Percentiles rank a stretch among this genome's conserved stretches.
phyloP scores from a whole-genome alignment of 2,797 vertebrate genomes.

The Myripristis jacobus region DNA sequence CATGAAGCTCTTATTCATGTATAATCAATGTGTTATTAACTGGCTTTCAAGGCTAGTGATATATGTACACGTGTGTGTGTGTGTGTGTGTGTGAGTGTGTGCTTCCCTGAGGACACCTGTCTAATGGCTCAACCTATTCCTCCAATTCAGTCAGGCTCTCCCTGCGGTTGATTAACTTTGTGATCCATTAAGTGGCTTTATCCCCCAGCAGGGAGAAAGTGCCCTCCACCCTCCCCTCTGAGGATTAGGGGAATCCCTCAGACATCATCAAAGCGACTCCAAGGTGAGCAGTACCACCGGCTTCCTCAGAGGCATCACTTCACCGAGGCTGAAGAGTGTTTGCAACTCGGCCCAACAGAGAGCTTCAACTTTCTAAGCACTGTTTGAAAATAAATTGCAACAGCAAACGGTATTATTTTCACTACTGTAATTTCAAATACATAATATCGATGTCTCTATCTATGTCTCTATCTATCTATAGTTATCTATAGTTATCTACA shows the following conservation, averaged over 20 bases:
- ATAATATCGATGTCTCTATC: too few species aligned
- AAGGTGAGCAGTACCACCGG: conserved; percentile 66
- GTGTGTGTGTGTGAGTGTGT: conserved; percentile 3
- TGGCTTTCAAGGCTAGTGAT: conserved; percentile 5
- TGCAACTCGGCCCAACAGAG: conserved; percentile 12
- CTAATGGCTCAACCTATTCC: conserved; percentile 61
- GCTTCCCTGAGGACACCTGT: conserved; percentile 40
- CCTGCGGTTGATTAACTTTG: conserved; percentile 80
- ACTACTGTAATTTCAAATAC: not conserved
- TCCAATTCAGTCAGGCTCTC: conserved; percentile 63
- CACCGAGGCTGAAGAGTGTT: conserved; percentile 17
- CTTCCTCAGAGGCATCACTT: conserved; percentile 49
- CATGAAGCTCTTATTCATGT: conserved; percentile 1
- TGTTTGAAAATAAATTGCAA: not conserved
- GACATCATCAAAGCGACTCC: conserved; percentile 76
- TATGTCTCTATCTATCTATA: too few species aligned
- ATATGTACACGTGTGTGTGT: not conserved
- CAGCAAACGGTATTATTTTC: not conserved
- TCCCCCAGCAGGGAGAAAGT: conserved; percentile 65
- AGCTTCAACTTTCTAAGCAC: not conserved
- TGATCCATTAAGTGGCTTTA: conserved; percentile 81
- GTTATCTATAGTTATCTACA: too few species aligned
- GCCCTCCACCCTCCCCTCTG: conserved; percentile 66
- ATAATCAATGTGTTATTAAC: conserved; percentile 7
- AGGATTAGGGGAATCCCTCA: conserved; percentile 78